Base-by-base conservation (phyloP, 2,888 invertebrate genomes). In the Hirtodrosophila alboralis region DNA sequence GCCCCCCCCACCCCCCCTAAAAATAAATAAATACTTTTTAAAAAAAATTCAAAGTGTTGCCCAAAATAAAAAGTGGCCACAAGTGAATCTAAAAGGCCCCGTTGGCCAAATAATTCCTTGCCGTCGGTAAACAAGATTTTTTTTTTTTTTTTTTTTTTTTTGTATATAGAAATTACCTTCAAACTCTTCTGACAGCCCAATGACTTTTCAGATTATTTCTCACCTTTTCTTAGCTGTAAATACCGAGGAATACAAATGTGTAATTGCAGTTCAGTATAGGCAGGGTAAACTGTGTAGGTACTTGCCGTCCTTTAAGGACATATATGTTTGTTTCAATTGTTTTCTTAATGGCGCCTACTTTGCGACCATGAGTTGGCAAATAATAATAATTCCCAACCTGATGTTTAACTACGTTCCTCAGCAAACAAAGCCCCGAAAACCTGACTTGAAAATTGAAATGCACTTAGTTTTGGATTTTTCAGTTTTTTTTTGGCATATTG, bases 131-230 rank as follows among this genome's bases (percentile, higher is more conserved):
- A 71, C 44, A 62, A 58, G 61, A 80, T 40, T 60, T 58, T 28
- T n/a, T n/a, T n/a, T n/a, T n/a, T n/a, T n/a, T n/a, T n/a, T n/a
- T n/a, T n/a, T n/a, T n/a, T n/a, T n/a, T n/a, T n/a, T n/a, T n/a
- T n/a, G n/a, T n/a, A n/a, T n/a, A n/a, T n/a, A n/a, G n/a, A 56
- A 73, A 69, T 67, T 48, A 28, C 30, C 52, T 53, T 40, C 59
- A 30, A 71, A 23, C 38, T 57, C 49, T 58, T 47, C 49, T 75
- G 80, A 78, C 77, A 79, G 84, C 76, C 65, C 62, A 75, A 78
- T 85, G 85, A 79, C 79, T 85, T 83, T 75, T 74, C 56, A n/a
- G n/a, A n/a, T 58, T 38, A 67, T 71, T 67, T 66, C 12, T 27
- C 33, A 13, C 4, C 41, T 14, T 37, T 26, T 34, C 43, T 13